Base-by-base conservation (phyloP, 2,797 vertebrate species). In the Sphenodon punctatus region DNA sequence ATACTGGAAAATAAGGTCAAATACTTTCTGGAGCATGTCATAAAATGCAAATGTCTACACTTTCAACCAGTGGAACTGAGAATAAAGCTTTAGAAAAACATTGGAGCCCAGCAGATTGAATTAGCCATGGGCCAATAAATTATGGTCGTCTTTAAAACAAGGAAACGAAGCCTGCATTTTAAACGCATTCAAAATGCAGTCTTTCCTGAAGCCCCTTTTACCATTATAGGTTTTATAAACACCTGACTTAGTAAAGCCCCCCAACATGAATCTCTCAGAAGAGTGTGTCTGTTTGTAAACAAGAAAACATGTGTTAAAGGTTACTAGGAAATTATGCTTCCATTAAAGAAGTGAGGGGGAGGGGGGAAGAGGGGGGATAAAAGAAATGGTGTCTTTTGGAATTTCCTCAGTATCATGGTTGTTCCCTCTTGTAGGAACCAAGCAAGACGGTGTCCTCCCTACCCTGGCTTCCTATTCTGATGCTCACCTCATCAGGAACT, bases 281-380 rank as follows among this genome's bases (percentile, higher is more conserved):
- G 23, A 0, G n/a, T 1, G 3, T 25, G 42, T 10, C 20, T 0
- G 0, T 4, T 22, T 4, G 4, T 51, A 39, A 59, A 66, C 8
- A 64, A 75, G 55, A 15, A 8, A 22, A n/a, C n/a, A n/a, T n/a
- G n/a, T 41, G 0, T 0, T 3, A 0, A 13, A 48, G 17, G 48
- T 2, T 25, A 77, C 15, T 7, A 3, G 4, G 8, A 41, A 84
- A 79, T 79, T 84, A 60, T 9, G 43, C 76, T 82, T 85, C 69
- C 66, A 48, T 91, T 63, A 80, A 86, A 73, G 1, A 5, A 64
- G n/a, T n/a, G n/a, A n/a, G n/a, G n/a, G n/a, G n/a, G n/a, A n/a
- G n/a, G n/a, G n/a, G n/a, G n/a, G n/a, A n/a, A n/a, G n/a, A n/a
- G n/a, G 10, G 39, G 6, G 56, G 74, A 69, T 55, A 70, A 20